phyloP scores from a whole-genome alignment of 2,797 vertebrate species.

The Bradypus variegatus region DNA sequence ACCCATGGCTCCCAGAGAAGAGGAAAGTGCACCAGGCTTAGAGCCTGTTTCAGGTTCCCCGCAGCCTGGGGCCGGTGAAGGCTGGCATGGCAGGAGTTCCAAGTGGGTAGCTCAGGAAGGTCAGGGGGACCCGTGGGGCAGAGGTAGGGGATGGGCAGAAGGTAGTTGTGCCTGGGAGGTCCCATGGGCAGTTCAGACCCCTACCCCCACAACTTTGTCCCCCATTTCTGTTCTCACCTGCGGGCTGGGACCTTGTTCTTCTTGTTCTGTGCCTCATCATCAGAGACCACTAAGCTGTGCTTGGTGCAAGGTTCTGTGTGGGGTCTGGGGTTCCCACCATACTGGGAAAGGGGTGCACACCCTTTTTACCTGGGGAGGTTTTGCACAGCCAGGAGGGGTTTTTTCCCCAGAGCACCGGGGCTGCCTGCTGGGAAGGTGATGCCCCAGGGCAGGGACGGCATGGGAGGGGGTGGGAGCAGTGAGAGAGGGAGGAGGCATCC shows the following conservation, averaged over 20 bases:
- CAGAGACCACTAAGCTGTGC: background rate
- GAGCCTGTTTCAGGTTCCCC: background rate
- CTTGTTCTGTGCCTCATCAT: background rate
- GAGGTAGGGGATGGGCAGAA: background rate
- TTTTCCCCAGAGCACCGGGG: background rate
- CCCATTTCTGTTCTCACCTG: background rate
- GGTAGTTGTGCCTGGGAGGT: background rate
- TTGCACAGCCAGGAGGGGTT: too few relatives aligned
- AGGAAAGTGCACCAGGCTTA: background rate
- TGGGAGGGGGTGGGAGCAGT: background rate
- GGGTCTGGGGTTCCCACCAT: background rate
- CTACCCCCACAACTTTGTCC: too few relatives aligned
- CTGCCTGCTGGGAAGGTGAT: background rate
- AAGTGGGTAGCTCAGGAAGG: background rate
- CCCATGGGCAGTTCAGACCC: background rate
- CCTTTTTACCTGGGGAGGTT: background rate
- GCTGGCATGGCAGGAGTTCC: background rate
- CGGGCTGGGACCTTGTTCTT: background rate
- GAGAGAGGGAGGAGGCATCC: background rate
- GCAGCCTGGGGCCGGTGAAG: background rate
- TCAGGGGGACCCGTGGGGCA: background rate
- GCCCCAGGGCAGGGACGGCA: too few relatives aligned
- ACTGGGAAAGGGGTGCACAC: background rate
- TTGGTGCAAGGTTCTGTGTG: background rate
- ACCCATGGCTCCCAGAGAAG: background rate